Evolutionary conservation across 1,140 invertebrate species (phyloP).

Genomic region (Stenopsyche tienmushanensis): DNA sequence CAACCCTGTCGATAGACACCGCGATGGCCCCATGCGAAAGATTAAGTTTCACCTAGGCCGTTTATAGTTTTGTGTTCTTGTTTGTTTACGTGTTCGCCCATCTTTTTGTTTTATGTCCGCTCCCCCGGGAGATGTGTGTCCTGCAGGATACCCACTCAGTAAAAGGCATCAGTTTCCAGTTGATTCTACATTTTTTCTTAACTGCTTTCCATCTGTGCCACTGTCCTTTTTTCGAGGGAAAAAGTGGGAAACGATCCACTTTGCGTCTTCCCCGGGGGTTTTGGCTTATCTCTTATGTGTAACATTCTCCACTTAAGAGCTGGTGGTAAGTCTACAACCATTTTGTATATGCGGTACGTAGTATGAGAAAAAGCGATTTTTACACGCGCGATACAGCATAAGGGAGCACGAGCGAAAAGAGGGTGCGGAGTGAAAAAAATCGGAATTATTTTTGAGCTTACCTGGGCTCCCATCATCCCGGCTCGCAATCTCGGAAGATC

Average conservation of each 20-base stretch:
- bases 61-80: background rate
- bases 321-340: background rate
- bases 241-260: background rate
- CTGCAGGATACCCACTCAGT: too few species aligned
- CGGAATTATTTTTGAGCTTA: too few species aligned
- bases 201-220: background rate
- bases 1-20: too few species aligned
- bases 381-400: too few species aligned
- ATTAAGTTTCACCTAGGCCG: too few species aligned
- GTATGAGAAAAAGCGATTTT: too few species aligned
- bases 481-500: constrained; percentile 70
- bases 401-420: too few species aligned
- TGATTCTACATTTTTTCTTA: too few species aligned
- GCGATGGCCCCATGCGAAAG: too few species aligned
- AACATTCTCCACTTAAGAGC: background rate
- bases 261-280: background rate
- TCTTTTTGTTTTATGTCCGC: too few species aligned
- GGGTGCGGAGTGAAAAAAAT: background rate
- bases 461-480: constrained; percentile 77
- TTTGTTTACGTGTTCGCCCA: background rate
- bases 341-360: too few species aligned
- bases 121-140: too few species aligned
- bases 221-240: background rate
- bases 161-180: background rate
- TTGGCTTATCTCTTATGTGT: background rate